Conservation (phyloP, 2,797 vertebrate genomes). For the Florisuga fusca region DNA sequence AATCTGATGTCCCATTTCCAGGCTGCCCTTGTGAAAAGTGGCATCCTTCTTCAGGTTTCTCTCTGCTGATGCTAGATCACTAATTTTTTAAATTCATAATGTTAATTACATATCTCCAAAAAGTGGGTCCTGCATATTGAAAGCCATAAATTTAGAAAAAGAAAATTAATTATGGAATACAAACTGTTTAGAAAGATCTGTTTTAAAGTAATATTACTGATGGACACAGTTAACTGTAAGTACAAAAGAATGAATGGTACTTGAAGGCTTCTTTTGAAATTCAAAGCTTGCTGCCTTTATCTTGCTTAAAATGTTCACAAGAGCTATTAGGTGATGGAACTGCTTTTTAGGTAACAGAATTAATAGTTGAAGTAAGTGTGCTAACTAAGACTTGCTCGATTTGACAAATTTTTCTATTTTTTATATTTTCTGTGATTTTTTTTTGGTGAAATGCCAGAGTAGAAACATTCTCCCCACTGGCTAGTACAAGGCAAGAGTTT, state of each 20-base stretch:
- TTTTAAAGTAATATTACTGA: not conserved
- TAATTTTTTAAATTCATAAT: not conserved
- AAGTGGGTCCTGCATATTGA: not conserved
- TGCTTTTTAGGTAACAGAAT: slow-evolving; percentile 36
- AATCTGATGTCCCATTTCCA: not conserved
- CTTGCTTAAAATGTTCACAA: not conserved
- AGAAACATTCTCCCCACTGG: not conserved
- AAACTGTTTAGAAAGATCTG: not conserved
- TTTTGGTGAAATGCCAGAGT: not conserved
- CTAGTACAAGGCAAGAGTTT: not conserved
- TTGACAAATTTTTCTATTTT: not conserved
- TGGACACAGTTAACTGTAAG: not conserved
- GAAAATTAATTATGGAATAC: not conserved
- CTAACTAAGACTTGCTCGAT: not conserved
- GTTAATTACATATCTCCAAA: not conserved
- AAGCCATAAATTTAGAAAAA: not conserved
- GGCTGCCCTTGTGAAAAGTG: not conserved
- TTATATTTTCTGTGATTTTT: not conserved
- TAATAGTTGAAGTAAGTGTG: not conserved
- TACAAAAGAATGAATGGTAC: not conserved
- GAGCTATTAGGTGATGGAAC: not conserved
- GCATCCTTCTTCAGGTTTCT: not conserved
- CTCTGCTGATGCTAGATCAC: not conserved
- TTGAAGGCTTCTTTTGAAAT: not conserved
- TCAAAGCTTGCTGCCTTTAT: not conserved